These are phyloP conservation scores for Hermaeophaga mercurialis DNA, from an alignment of 2,888 invertebrate species.

Conservation along the genomic window DNA sequence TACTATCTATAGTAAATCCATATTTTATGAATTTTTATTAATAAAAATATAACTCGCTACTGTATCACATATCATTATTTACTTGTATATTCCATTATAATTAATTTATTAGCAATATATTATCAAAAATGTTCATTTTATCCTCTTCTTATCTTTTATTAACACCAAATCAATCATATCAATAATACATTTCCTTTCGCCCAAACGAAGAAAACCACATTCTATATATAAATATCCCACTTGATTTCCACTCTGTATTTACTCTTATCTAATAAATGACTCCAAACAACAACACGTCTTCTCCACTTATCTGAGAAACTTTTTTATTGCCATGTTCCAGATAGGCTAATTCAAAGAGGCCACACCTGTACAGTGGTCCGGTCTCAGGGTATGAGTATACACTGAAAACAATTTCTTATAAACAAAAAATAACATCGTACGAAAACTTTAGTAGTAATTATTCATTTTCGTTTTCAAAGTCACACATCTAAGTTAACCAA, in stretches of 20 bases:
- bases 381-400: not conserved
- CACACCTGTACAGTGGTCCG: conserved; percentile 26
- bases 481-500: too few relatives aligned
- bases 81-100: too few relatives aligned
- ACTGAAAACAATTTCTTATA: not conserved
- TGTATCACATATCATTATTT: too few relatives aligned
- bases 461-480: too few relatives aligned
- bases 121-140: too few relatives aligned
- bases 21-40: too few relatives aligned
- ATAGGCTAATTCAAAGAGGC: conserved; percentile 28
- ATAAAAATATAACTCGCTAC: too few relatives aligned
- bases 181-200: not conserved
- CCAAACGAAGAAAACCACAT: conserved; percentile 7
- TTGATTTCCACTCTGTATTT: conserved; percentile 24
- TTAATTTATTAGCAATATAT: too few relatives aligned
- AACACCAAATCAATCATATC: conserved; percentile 18
- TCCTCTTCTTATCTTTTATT: not conserved
- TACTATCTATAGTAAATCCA: too few relatives aligned
- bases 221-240: conserved; percentile 5
- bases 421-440: too few relatives aligned
- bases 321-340: conserved; percentile 29
- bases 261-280: conserved; percentile 13
- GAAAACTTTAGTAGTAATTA: too few relatives aligned
- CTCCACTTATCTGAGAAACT: conserved; percentile 26
- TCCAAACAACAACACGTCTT: conserved; percentile 23